Conservation (phyloP, 2,113 vertebrate genomes). For the Hymenochirus boettgeri region DNA sequence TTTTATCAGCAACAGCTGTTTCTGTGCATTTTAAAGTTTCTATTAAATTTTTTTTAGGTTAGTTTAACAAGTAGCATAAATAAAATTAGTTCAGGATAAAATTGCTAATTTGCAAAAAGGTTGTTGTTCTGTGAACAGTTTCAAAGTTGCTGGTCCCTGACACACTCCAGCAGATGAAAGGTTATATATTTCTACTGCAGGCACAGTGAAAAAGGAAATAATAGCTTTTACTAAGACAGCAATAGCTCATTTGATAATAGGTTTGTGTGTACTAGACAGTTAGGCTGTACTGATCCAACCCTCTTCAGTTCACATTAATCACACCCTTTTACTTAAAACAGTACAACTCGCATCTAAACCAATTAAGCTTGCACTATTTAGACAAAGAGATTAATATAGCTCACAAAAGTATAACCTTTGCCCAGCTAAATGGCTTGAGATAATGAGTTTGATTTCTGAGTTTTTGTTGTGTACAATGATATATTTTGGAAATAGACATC, state of each 20-base stretch:
- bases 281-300: constrained; percentile 47
- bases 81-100: too few relatives aligned
- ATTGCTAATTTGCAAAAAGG: not conserved
- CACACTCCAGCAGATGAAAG: not conserved
- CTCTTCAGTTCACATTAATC: constrained; percentile 58
- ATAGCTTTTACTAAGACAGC: constrained; percentile 16
- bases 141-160: not conserved
- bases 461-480: constrained; percentile 53
- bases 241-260: constrained; percentile 45
- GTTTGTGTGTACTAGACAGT: constrained; percentile 44
- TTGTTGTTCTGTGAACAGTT: not conserved
- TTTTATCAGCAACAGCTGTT: too few relatives aligned
- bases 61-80: too few relatives aligned
- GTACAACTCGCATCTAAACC: constrained; percentile 55
- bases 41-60: too few relatives aligned
- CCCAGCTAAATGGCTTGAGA: constrained; percentile 52
- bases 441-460: constrained; percentile 53
- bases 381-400: constrained; percentile 61
- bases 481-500: constrained; percentile 50
- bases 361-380: constrained; percentile 59
- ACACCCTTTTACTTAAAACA: constrained; percentile 59
- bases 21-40: too few relatives aligned
- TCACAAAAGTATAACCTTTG: constrained; percentile 55
- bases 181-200: constrained; percentile 1
- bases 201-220: constrained; percentile 13